Evolutionary conservation across 2,113 vertebrate species (phyloP), one percentile per base, ranked within the genome.

Genomic region (Oceanodroma tethys): DNA sequence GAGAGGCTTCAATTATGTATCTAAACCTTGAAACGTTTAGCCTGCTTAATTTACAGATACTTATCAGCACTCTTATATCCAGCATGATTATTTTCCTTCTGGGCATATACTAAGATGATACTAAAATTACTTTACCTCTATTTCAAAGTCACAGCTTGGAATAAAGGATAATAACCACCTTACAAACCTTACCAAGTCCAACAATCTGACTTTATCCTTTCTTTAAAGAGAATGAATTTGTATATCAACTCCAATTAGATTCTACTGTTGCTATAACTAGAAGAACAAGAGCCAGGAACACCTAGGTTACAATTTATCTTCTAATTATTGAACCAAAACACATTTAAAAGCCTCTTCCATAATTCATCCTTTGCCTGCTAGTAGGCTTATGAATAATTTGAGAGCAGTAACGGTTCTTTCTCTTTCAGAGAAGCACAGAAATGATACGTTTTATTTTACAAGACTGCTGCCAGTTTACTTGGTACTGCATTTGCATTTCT

Each of bases 381-480:
- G 91, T 45, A 92, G 82, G 85, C 66, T 95, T 63, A 95, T 92
- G 76, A 94, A 74, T 95, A 86, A 97, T 90, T 93, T 85, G 90
- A 94, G 89, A 92, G 82, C 88, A 94, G 20, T 15, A 82, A 79
- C 53, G 85, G 92, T 75, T 86, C 80, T 70, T 86, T 45, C 43
- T 45, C 43, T 45, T 45, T 45, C 43, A 68, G 38, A 26, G 73
- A 79, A 73, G 53, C 59, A 81, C 30, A 70, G 26, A 93, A 95
- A 93, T 43, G 26, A 50, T 25, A 15, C 0, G 0, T 59, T 92
- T 63, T 50, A 62, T 47, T 94, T 82, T 34, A 76, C n/a, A 74
- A 58, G 50, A n/a, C 34, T 86, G 59, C 42, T 83, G 45, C 63
- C 43, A 38, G 15, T 84, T 82, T 36, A 67, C 65, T 66, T 42